These are phyloP conservation scores for Rhyacophila evoluta DNA, from an alignment of 2,888 invertebrate species.

Conservation along the genomic window DNA sequence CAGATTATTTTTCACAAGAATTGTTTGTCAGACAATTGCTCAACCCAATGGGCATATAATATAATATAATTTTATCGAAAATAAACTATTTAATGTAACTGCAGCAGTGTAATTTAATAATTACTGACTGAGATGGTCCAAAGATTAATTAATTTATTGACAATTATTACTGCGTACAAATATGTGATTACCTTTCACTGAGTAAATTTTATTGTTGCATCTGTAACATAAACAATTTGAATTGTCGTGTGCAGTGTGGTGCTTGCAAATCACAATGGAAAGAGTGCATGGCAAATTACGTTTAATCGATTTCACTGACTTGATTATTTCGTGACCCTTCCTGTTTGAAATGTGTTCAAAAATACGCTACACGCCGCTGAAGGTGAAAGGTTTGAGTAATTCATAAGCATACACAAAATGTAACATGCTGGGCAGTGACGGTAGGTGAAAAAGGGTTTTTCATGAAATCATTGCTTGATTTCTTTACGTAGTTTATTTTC, in stretches of 20 bases:
- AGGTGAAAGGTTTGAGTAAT: conserved; percentile 19
- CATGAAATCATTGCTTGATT: background rate
- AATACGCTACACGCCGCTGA: conserved; percentile 5
- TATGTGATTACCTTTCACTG: background rate
- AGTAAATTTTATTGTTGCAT: background rate
- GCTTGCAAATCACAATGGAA: conserved; percentile 16
- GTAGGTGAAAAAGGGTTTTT: background rate
- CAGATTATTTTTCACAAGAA: too few relatives aligned
- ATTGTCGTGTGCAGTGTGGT: background rate
- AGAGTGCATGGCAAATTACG: conserved; percentile 22
- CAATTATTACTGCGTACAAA: background rate
- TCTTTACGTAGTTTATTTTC: too few relatives aligned
- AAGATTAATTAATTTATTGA: background rate
- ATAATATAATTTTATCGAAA: too few relatives aligned
- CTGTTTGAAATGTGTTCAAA: conserved; percentile 19
- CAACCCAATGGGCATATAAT: too few relatives aligned
- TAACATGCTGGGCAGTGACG: background rate
- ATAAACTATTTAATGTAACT: too few relatives aligned
- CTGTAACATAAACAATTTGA: conserved; percentile 13
- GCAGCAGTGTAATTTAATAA: too few relatives aligned
- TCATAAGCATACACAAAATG: conserved; percentile 5
- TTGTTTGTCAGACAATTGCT: too few relatives aligned
- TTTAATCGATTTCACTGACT: conserved; percentile 17
- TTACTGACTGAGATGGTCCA: background rate
- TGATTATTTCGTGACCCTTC: conserved; percentile 22